A percentile compares a stretch with the other conserved stretches of the same genome.
Conservation (phyloP, 1,140 invertebrate species). For the Onthophagus taurus region DNA sequence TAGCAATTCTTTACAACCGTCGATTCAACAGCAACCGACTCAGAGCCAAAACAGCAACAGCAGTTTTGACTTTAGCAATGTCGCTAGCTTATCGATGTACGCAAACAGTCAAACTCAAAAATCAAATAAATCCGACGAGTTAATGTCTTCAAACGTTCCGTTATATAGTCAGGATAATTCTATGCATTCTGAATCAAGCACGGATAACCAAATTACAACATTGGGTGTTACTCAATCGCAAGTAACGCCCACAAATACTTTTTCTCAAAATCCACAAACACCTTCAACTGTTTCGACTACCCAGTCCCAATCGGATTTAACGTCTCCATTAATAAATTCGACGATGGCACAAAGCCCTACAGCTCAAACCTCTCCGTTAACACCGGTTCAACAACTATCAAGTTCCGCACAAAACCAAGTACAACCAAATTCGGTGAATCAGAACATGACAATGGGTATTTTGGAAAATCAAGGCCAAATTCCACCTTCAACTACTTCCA, state of each 20-base stretch:
- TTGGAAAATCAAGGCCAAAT: too few species aligned
- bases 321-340: constrained; percentile 1
- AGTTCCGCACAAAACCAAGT: not conserved
- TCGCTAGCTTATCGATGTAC: constrained; percentile 32
- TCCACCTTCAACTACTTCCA: constrained; percentile 16
- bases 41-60: constrained; percentile 28
- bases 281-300: not conserved
- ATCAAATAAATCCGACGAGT: constrained; percentile 36
- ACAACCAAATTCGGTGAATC: too few species aligned
- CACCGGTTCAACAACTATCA: not conserved
- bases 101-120: constrained; percentile 35
- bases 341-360: constrained; percentile 6
- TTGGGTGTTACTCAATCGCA: not conserved
- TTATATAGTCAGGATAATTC: constrained; percentile 28
- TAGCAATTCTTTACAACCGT: constrained; percentile 12
- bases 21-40: constrained; percentile 24
- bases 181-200: not conserved
- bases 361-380: constrained; percentile 7
- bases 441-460: too few species aligned
- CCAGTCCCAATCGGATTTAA: not conserved
- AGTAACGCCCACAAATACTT: constrained; percentile 10
- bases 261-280: not conserved
- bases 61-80: constrained; percentile 33
- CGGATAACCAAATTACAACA: constrained; percentile 6
- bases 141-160: constrained; percentile 28